Evolutionary conservation across 2,888 invertebrate genomes (phyloP).

Genomic region (Agrotis segetum): DNA sequence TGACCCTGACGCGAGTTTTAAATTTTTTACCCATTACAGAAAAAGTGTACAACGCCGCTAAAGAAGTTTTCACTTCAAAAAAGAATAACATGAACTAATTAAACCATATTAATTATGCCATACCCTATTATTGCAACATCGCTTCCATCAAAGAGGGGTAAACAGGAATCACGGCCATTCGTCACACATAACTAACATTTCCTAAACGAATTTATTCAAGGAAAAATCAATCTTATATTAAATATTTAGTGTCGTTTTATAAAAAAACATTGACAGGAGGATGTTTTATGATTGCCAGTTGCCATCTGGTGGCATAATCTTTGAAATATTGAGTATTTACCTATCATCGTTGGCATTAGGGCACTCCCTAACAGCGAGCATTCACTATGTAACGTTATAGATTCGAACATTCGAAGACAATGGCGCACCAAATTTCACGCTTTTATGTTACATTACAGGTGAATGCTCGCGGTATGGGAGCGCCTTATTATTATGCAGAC

Average conservation of each 20-base stretch:
- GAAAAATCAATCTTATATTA: slow-evolving; percentile 31
- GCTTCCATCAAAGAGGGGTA: slow-evolving; percentile 19
- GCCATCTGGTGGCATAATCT: slow-evolving; percentile 39
- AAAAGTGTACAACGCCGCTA: too few species aligned
- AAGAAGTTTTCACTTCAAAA: too few species aligned
- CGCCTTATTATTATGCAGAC: slow-evolving; percentile 20
- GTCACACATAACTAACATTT: slow-evolving; percentile 39
- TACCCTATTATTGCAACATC: slow-evolving; percentile 1
- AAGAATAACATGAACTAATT: too few species aligned
- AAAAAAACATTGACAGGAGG: slow-evolving; percentile 33
- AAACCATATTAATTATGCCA: not conserved
- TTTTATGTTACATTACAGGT: too few species aligned
- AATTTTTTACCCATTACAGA: too few species aligned
- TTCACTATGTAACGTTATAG: too few species aligned
- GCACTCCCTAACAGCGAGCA: too few species aligned
- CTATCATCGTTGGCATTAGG: slow-evolving; percentile 7
- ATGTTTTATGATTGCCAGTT: slow-evolving; percentile 30
- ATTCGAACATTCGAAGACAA: too few species aligned
- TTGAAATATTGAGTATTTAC: slow-evolving; percentile 26
- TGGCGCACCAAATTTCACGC: too few species aligned
- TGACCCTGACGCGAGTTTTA: too few species aligned
- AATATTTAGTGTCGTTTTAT: not conserved
- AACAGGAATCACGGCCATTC: slow-evolving; percentile 37
- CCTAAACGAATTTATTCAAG: slow-evolving; percentile 47
- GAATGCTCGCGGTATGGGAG: too few species aligned